Conservation (phyloP, 2,888 invertebrate genomes). For the Molanna angustata region DNA sequence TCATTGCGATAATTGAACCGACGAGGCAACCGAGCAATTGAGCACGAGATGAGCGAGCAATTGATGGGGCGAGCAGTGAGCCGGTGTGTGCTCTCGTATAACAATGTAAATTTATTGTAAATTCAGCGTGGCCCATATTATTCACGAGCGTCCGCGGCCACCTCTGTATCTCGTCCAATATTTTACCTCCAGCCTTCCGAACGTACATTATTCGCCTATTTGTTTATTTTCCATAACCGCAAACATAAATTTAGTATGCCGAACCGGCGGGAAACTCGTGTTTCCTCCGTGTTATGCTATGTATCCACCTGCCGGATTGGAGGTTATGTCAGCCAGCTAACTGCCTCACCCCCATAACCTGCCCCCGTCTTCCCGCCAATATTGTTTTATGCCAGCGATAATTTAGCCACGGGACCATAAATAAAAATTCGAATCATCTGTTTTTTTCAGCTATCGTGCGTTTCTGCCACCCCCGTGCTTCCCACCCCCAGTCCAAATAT, state of each 20-base stretch:
- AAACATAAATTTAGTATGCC: slow-evolving; percentile 30
- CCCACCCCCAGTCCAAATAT: slow-evolving; percentile 8
- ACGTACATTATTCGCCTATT: slow-evolving; percentile 32
- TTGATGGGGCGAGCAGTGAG: background rate
- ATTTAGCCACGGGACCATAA: slow-evolving; percentile 25
- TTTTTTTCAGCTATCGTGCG: slow-evolving; percentile 4
- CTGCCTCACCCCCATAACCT: slow-evolving; percentile 1
- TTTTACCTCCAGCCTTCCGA: slow-evolving; percentile 23
- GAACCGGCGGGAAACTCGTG: slow-evolving; percentile 30
- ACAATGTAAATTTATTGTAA: slow-evolving; percentile 23
- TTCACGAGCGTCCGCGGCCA: slow-evolving; percentile 25
- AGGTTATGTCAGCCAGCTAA: slow-evolving; percentile 28
- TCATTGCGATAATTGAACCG: no score
- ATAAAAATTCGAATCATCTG: slow-evolving; percentile 20
- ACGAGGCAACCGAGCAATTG: no score
- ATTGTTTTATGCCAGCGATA: slow-evolving; percentile 29
- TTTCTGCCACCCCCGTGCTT: no score
- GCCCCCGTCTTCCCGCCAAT: slow-evolving; percentile 28
- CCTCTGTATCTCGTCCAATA: slow-evolving; percentile 27
- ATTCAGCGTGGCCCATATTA: slow-evolving; percentile 21
- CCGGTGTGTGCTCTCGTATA: no score
- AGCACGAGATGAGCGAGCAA: slow-evolving; percentile 5
- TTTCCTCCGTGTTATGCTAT: slow-evolving; percentile 18
- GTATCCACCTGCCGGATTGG: slow-evolving; percentile 26
- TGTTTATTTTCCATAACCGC: slow-evolving; percentile 33